Percentiles rank a stretch among this genome's conserved stretches.
Conservation (phyloP, 2,797 vertebrate species). For the Okamejei kenojei region DNA sequence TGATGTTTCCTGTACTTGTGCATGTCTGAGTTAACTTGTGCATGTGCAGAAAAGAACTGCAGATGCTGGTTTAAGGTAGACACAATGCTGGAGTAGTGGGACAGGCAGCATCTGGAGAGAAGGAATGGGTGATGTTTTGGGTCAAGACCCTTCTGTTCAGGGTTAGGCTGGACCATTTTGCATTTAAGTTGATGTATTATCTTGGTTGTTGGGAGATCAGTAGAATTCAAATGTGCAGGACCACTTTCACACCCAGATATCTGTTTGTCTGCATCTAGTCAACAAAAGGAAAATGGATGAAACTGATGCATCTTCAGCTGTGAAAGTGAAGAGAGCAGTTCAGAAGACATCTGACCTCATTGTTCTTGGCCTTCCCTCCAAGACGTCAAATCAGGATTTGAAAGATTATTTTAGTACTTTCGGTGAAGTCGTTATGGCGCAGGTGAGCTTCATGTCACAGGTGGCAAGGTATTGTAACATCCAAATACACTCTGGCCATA, state of each 20-base stretch:
- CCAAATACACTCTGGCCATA: too few relatives aligned
- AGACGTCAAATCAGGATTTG: slow-evolving; percentile 92
- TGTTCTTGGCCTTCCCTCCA: slow-evolving; percentile 92
- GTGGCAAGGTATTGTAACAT: not conserved
- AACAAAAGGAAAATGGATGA: slow-evolving; percentile 99
- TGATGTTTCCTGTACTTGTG: not conserved
- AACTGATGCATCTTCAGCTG: slow-evolving; percentile 89
- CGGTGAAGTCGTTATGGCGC: slow-evolving; percentile 97
- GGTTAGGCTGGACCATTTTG: not conserved
- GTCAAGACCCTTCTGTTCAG: too few relatives aligned
- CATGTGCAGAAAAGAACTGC: too few relatives aligned
- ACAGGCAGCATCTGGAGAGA: too few relatives aligned
- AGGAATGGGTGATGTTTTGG: too few relatives aligned
- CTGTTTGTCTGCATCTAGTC: slow-evolving; percentile 58
- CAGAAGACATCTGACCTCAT: slow-evolving; percentile 97
- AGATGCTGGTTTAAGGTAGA: too few relatives aligned
- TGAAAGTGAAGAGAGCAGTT: slow-evolving; percentile 91
- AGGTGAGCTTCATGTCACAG: slow-evolving; percentile 62
- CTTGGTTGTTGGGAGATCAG: not conserved
- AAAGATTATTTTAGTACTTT: slow-evolving; percentile 95
- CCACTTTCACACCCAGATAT: too few relatives aligned
- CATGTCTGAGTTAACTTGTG: not conserved
- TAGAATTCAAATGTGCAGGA: not conserved
- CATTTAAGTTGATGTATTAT: not conserved
- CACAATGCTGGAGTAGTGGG: too few relatives aligned